Evolutionary conservation across 2,797 vertebrate genomes (phyloP).

Genomic region (Crax fasciolata): DNA sequence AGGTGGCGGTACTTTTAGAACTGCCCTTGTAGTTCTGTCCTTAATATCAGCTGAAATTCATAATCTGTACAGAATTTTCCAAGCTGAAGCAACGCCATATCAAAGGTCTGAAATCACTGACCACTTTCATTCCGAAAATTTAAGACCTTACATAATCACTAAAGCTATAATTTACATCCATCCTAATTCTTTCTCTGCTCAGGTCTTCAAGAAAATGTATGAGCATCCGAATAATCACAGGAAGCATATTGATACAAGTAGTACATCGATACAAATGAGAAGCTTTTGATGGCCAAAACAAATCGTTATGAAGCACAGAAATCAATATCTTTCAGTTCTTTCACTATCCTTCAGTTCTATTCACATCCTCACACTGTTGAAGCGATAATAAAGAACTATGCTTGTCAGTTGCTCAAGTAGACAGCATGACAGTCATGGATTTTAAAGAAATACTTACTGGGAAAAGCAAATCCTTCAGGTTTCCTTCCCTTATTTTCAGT

Average conservation of each 20-base stretch:
- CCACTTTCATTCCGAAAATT: background rate
- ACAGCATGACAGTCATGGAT: background rate
- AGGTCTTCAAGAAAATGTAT: background rate
- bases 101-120: background rate
- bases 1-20: no score
- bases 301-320: background rate
- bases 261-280: background rate
- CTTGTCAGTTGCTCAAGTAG: background rate
- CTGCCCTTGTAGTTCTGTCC: background rate
- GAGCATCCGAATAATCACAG: background rate
- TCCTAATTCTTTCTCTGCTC: background rate
- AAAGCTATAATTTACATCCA: background rate
- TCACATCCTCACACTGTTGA: background rate
- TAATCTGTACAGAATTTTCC: background rate
- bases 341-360: background rate
- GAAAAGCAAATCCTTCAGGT: background rate
- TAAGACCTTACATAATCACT: accelerated
- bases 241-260: background rate
- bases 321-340: background rate
- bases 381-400: background rate
- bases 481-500: background rate
- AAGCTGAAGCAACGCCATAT: background rate
- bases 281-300: background rate
- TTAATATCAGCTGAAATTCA: background rate
- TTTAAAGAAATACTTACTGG: background rate